phyloP scores from a whole-genome alignment of 2,888 invertebrate species.

The Microctonus aethiopoides region DNA sequence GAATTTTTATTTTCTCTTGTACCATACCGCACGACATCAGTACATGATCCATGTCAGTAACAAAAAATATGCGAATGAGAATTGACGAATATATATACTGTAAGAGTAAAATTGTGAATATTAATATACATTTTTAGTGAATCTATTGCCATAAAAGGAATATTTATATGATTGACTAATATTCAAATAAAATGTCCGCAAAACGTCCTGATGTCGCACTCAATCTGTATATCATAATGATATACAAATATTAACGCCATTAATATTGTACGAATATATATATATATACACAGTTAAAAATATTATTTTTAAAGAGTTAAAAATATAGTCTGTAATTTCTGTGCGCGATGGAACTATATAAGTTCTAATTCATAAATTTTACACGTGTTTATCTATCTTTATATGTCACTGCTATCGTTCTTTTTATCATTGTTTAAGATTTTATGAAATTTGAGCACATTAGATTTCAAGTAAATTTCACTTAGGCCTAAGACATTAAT shows the following conservation, averaged over 20 bases:
- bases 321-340: conserved; percentile 66
- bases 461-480: conserved; percentile 60
- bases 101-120: neutral
- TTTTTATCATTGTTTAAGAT: conserved; percentile 48
- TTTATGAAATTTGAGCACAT: conserved; percentile 62
- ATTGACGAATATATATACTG: conserved; percentile 28
- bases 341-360: conserved; percentile 60
- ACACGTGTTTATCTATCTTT: conserved; percentile 23
- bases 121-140: neutral
- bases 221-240: conserved; percentile 38
- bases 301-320: conserved; percentile 66
- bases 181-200: neutral
- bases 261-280: conserved; percentile 61
- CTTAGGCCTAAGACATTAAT: conserved; percentile 48
- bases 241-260: conserved; percentile 57
- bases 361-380: conserved; percentile 47
- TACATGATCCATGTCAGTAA: neutral
- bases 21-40: conserved; percentile 36
- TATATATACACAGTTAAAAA: conserved; percentile 63
- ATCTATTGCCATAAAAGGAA: neutral
- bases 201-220: conserved; percentile 24
- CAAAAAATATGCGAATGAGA: conserved; percentile 29
- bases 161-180: conserved; percentile 2
- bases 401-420: conserved; percentile 33
- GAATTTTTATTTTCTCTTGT: conserved; percentile 48